Evolutionary conservation across 2,797 vertebrate genomes (phyloP).

Genomic region (Orestias chungarensis): DNA sequence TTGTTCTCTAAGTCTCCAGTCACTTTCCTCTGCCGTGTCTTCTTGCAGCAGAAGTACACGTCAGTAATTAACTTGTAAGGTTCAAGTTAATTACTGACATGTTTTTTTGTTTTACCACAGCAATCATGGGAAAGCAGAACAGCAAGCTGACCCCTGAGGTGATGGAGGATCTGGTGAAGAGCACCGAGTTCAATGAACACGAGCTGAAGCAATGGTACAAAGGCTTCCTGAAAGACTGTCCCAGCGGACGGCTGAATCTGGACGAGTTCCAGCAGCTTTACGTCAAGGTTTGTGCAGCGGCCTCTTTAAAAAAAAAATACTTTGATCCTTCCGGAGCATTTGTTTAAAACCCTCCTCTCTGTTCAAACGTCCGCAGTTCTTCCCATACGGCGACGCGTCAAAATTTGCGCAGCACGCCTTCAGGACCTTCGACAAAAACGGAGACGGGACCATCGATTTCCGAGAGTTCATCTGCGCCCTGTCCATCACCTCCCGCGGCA

Average conservation of each 20-base stretch:
- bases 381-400: conserved; percentile 96
- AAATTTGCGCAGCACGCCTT: conserved; percentile 99
- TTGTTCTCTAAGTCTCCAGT: not conserved
- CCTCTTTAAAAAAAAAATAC: not conserved
- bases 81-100: conserved; percentile 63
- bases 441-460: conserved; percentile 98
- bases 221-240: conserved; percentile 99
- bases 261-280: conserved; percentile 99
- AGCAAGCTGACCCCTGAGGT: conserved; percentile 99
- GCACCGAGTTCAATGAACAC: conserved; percentile 98
- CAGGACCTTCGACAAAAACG: conserved; percentile 99
- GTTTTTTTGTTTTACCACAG: conserved; percentile 73
- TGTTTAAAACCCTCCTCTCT: conserved; percentile 30
- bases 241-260: conserved; percentile 94
- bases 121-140: conserved; percentile 99
- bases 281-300: conserved; percentile 87
- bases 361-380: conserved; percentile 84
- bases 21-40: not conserved
- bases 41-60: not conserved
- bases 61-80: too few species aligned
- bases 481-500: conserved; percentile 98
- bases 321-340: too few species aligned
- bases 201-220: conserved; percentile 99
- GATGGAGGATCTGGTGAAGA: conserved; percentile 99
- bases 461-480: conserved; percentile 99